phyloP scores from a whole-genome alignment of 2,888 invertebrate species.

The Xestia rhomboidea region DNA sequence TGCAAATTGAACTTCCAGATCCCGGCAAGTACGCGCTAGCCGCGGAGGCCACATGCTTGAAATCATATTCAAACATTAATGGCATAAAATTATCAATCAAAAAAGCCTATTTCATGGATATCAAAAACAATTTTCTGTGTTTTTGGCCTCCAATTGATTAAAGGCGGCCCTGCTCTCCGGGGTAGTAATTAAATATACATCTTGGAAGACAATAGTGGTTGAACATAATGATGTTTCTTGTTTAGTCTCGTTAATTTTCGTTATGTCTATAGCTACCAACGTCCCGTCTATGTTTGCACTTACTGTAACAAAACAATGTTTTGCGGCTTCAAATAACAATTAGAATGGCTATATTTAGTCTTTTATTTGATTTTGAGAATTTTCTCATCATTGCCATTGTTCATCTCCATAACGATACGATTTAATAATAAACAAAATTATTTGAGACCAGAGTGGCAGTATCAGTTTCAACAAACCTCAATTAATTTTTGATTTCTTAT shows the following conservation, averaged over 20 bases:
- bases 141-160: background rate
- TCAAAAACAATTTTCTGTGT: background rate
- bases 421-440: conserved; percentile 6
- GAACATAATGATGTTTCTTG: conserved; percentile 22
- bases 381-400: background rate
- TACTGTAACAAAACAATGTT: conserved; percentile 21
- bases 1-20: background rate
- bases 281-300: conserved; percentile 7
- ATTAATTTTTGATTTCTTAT: background rate
- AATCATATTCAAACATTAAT: background rate
- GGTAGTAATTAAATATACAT: conserved; percentile 14
- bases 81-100: background rate
- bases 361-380: conserved; percentile 7
- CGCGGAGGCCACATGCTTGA: background rate
- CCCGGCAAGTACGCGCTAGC: background rate
- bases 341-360: background rate
- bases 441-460: background rate
- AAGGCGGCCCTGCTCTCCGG: background rate
- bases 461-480: background rate
- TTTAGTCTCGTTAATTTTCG: conserved; percentile 25
- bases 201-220: conserved; percentile 48
- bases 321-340: conserved; percentile 9
- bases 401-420: background rate
- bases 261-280: conserved; percentile 5
- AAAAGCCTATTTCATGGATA: background rate